These are phyloP conservation scores for Rhabdornis inornatus DNA, from an alignment of 2,113 vertebrate genomes.

Conservation along the genomic window DNA sequence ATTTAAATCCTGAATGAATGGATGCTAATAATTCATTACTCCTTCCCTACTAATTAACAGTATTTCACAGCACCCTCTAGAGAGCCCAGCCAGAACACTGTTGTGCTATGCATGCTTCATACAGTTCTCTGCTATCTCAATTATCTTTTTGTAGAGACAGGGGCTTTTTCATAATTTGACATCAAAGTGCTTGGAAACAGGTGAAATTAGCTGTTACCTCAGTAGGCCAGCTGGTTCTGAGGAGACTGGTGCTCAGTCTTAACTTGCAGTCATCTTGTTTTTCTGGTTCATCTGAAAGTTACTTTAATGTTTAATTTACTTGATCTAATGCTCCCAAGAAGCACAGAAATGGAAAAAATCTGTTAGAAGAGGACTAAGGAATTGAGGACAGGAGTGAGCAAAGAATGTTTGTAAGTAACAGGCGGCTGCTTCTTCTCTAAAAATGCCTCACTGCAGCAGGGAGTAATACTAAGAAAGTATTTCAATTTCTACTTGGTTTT, in stretches of 20 bases:
- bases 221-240: not conserved
- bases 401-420: not conserved
- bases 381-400: not conserved
- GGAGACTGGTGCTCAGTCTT: not conserved
- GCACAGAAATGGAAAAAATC: not conserved
- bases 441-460: not conserved
- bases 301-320: conserved; percentile 18
- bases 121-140: not conserved
- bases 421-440: not conserved
- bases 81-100: not conserved
- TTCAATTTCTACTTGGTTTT: conserved; percentile 14
- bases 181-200: conserved; percentile 35
- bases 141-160: not conserved
- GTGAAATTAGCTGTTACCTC: not conserved
- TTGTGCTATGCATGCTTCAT: not conserved
- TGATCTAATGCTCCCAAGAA: conserved; percentile 21
- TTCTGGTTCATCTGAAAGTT: conserved; percentile 19
- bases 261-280: not conserved
- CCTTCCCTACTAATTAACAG: conserved; percentile 15
- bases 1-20: conserved; percentile 23
- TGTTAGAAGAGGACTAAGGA: not conserved
- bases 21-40: conserved; percentile 32
- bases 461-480: not conserved
- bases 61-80: conserved; percentile 13
- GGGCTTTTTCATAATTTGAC: not conserved